Base-by-base conservation (phyloP, 2,888 invertebrate genomes). In the Phyllotreta cruciferae region DNA sequence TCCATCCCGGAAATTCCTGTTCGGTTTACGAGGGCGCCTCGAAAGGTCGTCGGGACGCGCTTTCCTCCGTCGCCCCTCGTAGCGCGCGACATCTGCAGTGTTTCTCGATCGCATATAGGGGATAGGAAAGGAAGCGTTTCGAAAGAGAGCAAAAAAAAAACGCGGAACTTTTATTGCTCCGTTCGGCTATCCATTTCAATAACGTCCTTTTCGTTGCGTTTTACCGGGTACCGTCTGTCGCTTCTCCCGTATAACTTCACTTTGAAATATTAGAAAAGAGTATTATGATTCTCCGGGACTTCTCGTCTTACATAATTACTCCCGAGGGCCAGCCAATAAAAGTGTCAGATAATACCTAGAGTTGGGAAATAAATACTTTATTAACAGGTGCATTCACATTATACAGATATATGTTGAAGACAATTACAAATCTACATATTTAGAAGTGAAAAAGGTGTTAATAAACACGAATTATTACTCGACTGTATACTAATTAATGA, bases 301-400 rank as follows among this genome's bases (percentile, higher is more conserved):
- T 62, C 58, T 63, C 60, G 14, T 39, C 42, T 63, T 60, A 54
- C 63, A 41, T 63, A 63, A 63, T 60, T 49, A 63, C 55, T 60
- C 58, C 63, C 63, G 60, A 9, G 63, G 60, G 50, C 56, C 54
- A 14, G 57, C 44, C 62, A 62, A 62, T 62, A 56, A 62, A 62
- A 58, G 58, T 58, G 58, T 50, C 50, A 42, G 13, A 58, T 50
- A 37, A 50, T 35, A 7, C 6, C 1, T 58, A 35, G 50, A 58
- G 50, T 9, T 58, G 58, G 50, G 50, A 42, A 1, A 34, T 47
- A 24, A 5, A 13, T 37, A 52, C 1, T 10, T 11, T 36, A 24
- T 11, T 11, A 5, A 13, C 34, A 7, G 11, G 4, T 8, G 24
- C 14, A 6, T 50, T 49, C 35, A n/a, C 13, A 11, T 10, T 24